Evolutionary conservation across 2,113 vertebrate species (phyloP).

Genomic region (Panurus biarmicus): DNA sequence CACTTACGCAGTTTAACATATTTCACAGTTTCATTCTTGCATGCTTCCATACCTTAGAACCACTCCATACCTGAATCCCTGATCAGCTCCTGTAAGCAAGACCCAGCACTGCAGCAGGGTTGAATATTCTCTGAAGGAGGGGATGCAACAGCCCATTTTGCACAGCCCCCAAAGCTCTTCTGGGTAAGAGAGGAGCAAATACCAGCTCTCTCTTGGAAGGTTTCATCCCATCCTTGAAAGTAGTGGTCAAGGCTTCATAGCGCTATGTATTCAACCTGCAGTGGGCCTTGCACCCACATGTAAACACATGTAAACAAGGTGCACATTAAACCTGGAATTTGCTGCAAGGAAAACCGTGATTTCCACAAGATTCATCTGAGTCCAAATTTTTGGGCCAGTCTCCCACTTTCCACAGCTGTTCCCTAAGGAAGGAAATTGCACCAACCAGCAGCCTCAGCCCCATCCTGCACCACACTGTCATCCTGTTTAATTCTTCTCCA

Average conservation of each 20-base stretch:
- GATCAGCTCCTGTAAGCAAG: neutral
- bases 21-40: neutral
- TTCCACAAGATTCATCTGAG: neutral
- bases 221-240: neutral
- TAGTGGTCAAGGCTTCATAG: accelerated
- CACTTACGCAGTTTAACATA: neutral
- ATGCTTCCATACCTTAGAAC: neutral
- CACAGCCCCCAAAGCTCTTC: neutral
- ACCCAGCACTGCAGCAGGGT: neutral
- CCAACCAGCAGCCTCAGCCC: neutral
- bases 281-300: accelerated
- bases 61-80: neutral
- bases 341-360: neutral
- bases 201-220: neutral
- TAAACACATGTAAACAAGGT: too few species aligned
- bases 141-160: neutral
- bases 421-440: neutral
- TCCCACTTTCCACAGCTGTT: neutral
- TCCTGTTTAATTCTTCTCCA: neutral
- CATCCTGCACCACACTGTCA: neutral
- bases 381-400: neutral
- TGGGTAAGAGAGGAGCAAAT: neutral
- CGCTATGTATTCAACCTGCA: neutral
- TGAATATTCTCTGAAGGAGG: neutral
- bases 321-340: neutral